Conservation (phyloP, 1,140 invertebrate genomes). For the Musca domestica region DNA sequence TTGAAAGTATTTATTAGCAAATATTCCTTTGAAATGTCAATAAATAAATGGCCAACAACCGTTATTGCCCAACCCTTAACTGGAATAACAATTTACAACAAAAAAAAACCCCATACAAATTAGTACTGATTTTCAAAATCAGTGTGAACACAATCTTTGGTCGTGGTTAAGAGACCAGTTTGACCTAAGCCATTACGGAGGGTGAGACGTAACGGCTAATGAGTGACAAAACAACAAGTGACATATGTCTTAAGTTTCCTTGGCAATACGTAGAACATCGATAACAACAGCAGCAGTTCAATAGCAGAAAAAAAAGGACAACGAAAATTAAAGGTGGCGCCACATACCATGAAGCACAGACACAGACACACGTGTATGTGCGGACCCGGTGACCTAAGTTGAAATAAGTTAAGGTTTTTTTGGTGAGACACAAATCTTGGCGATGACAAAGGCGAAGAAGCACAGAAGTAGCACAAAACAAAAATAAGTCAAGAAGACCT, state of each 20-base stretch:
- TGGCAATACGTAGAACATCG: neutral
- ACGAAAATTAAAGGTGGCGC: conserved; percentile 2
- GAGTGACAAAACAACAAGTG: conserved; percentile 21
- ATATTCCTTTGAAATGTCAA: too few relatives aligned
- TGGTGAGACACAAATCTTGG: neutral
- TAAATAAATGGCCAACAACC: too few relatives aligned
- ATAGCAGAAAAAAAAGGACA: neutral
- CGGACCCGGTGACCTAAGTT: too few relatives aligned
- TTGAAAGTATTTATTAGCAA: too few relatives aligned
- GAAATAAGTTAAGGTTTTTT: neutral
- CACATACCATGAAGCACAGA: conserved; percentile 7
- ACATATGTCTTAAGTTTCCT: conserved; percentile 15
- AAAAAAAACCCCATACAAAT: conserved; percentile 2
- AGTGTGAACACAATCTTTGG: too few relatives aligned
- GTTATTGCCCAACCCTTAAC: neutral
- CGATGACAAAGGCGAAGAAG: neutral
- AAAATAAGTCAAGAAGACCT: conserved; percentile 13
- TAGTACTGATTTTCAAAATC: conserved; percentile 17
- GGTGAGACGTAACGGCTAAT: neutral
- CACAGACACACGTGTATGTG: neutral
- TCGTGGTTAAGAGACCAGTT: too few relatives aligned
- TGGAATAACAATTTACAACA: conserved; percentile 5
- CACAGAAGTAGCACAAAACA: neutral
- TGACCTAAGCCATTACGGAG: too few relatives aligned
- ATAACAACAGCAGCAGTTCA: neutral